Percentiles rank a stretch among this genome's conserved stretches.
These are phyloP conservation scores for Perizoma affinitatum DNA, from an alignment of 2,888 invertebrate genomes.

Conservation along the genomic window DNA sequence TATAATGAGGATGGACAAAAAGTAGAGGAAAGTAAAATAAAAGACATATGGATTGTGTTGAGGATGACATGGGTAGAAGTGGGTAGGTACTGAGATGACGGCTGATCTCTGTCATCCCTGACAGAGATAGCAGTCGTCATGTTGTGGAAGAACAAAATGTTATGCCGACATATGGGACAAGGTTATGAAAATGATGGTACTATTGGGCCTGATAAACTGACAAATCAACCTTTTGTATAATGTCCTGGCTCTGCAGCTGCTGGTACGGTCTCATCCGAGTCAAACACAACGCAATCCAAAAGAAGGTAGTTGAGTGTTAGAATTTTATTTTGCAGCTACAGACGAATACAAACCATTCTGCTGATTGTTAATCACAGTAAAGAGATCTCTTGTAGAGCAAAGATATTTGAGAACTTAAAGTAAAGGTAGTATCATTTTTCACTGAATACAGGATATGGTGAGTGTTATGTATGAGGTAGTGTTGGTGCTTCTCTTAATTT, in stretches of 20 bases:
- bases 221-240: background rate
- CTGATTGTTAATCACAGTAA: conserved; percentile 31
- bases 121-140: too few species aligned
- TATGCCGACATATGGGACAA: too few species aligned
- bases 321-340: conserved; percentile 30
- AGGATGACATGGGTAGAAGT: too few species aligned
- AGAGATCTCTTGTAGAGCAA: conserved; percentile 26
- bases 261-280: background rate
- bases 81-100: too few species aligned
- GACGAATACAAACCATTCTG: conserved; percentile 29
- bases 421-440: conserved; percentile 4
- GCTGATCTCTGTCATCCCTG: too few species aligned
- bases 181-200: too few species aligned
- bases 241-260: background rate
- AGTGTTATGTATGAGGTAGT: conserved; percentile 9
- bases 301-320: conserved; percentile 24
- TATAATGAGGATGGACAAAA: too few species aligned
- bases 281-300: conserved; percentile 25
- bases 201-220: too few species aligned
- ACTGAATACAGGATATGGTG: conserved; percentile 1
- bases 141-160: too few species aligned
- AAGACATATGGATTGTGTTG: too few species aligned
- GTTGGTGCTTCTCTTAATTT: conserved; percentile 29
- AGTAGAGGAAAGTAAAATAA: too few species aligned
- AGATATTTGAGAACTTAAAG: conserved; percentile 17